Evolutionary conservation across 2,888 invertebrate species (phyloP).

Genomic region (Melipona beecheii): DNA sequence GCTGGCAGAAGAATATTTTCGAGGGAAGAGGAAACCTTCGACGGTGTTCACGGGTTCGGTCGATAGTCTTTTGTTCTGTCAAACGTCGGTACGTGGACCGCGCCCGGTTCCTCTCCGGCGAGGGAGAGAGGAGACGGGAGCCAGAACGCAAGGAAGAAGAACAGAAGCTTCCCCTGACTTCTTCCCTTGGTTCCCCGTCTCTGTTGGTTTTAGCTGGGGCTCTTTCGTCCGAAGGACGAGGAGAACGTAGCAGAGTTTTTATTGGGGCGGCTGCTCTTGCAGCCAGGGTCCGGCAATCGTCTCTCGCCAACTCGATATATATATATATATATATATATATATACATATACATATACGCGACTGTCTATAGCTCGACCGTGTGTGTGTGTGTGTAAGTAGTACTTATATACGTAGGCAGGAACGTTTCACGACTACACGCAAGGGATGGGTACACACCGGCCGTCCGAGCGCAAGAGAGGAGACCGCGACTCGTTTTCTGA

Average conservation of each 20-base stretch:
- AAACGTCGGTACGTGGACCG: conserved; percentile 82
- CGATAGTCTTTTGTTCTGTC: conserved; percentile 84
- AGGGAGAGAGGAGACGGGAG: conserved; percentile 37
- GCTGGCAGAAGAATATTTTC: conserved; percentile 45
- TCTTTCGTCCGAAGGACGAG: conserved; percentile 41
- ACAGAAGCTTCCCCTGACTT: conserved; percentile 19
- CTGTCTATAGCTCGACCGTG: conserved; percentile 20
- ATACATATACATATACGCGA: conserved; percentile 50
- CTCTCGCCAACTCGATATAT: conserved; percentile 55
- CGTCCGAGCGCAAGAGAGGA: conserved; percentile 35
- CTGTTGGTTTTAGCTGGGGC: conserved; percentile 5
- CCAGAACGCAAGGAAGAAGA: conserved; percentile 7
- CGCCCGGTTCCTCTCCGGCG: conserved; percentile 67
- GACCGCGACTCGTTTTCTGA: conserved; percentile 54
- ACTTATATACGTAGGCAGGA: background rate
- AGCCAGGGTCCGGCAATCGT: conserved; percentile 60
- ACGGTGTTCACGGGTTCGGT: conserved; percentile 68
- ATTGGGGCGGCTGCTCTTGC: conserved; percentile 80
- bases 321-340: too few relatives aligned
- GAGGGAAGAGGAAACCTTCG: conserved; percentile 51
- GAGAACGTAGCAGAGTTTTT: conserved; percentile 74
- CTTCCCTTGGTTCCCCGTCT: conserved; percentile 21
- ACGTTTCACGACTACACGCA: background rate
- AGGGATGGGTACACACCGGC: conserved; percentile 2
- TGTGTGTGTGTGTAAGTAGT: background rate